A percentile compares a stretch with the other conserved stretches of the same genome.
Conservation (phyloP, 2,113 vertebrate genomes). For the Uropsilus gracilis region DNA sequence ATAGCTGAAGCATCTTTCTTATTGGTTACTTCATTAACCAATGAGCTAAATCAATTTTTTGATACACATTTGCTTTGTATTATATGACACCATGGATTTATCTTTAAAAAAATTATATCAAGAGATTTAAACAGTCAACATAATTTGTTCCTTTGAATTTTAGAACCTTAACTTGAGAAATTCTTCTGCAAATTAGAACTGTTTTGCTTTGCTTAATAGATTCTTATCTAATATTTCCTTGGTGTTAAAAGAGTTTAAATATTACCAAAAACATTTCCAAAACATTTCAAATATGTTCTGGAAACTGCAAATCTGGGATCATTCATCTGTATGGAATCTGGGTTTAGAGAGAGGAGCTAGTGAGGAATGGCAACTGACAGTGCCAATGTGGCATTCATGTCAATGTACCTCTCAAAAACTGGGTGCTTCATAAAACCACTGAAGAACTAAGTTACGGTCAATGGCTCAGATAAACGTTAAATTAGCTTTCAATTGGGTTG, state of each 20-base stretch:
- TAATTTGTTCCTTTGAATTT: neutral
- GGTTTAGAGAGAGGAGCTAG: neutral
- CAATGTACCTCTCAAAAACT: neutral
- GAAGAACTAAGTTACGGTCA: neutral
- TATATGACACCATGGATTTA: neutral
- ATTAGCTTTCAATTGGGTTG: neutral
- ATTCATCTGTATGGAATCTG: neutral
- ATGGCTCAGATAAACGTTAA: neutral
- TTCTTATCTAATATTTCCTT: neutral
- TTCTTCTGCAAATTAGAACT: neutral
- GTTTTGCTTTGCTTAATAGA: neutral
- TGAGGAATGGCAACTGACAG: neutral
- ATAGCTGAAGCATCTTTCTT: neutral
- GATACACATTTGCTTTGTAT: neutral
- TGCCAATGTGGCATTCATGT: neutral
- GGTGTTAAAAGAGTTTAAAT: neutral
- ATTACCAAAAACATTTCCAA: neutral
- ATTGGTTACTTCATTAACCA: neutral
- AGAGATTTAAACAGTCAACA: neutral
- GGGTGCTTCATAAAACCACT: neutral
- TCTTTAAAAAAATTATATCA: neutral
- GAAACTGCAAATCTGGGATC: neutral
- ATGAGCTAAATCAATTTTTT: neutral
- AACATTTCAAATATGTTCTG: neutral
- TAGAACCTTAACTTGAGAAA: neutral